A percentile compares a stretch with the other conserved stretches of the same genome.
Evolutionary conservation across 2,797 vertebrate genomes (phyloP).

Genomic region (Cirrhinus mrigala): DNA sequence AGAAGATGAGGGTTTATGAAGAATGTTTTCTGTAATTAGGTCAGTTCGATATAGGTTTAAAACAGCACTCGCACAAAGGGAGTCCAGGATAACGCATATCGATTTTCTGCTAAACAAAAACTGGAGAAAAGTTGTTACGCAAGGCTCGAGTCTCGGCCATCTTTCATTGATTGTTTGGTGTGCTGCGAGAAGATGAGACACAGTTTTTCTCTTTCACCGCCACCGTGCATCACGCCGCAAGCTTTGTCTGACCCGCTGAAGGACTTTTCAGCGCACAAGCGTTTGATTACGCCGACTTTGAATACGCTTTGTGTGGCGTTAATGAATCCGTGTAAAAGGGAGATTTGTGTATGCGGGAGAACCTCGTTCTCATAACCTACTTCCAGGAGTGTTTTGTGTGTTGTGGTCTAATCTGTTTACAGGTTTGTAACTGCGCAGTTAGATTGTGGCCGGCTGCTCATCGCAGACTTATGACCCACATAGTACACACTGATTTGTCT

Average conservation of each 20-base stretch:
- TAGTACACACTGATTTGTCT: background rate
- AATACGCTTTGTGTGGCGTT: background rate
- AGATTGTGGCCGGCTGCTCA: background rate
- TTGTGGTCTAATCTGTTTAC: background rate
- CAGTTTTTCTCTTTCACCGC: background rate
- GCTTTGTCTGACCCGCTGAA: background rate
- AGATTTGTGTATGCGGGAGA: slow-evolving; percentile 5
- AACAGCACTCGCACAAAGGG: background rate
- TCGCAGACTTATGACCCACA: background rate
- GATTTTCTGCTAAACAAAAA: slow-evolving; percentile 4
- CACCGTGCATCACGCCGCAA: background rate
- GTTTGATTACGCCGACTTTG: slow-evolving; percentile 6
- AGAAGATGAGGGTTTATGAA: background rate
- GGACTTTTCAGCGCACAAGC: background rate
- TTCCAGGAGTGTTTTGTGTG: background rate
- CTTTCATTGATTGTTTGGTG: background rate
- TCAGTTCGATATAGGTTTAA: background rate
- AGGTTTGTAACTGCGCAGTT: background rate
- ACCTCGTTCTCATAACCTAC: slow-evolving; percentile 25
- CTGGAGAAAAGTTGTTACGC: background rate
- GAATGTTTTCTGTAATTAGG: slow-evolving; percentile 26
- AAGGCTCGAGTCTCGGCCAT: background rate
- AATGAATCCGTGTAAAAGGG: slow-evolving; percentile 11
- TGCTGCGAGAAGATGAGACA: background rate
- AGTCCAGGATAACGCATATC: background rate